Evolutionary conservation across 1,140 invertebrate species (phyloP).

Genomic region (Eumaeus atala): DNA sequence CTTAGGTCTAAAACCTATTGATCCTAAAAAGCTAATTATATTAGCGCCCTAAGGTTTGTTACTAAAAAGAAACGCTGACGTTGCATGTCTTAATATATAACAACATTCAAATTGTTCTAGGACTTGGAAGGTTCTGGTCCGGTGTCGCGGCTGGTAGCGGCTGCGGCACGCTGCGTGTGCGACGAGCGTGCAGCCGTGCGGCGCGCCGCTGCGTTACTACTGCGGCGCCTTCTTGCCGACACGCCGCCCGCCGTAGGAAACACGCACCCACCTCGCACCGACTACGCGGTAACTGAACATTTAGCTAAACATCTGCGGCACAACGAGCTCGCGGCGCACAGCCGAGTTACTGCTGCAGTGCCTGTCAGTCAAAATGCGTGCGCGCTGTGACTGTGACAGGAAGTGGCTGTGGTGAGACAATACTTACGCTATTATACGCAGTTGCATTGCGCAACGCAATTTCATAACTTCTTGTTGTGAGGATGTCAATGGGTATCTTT

Average conservation of each 20-base stretch:
- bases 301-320: constrained; percentile 53
- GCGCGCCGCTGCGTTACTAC: constrained; percentile 39
- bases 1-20: no score
- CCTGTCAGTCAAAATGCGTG: constrained; percentile 24
- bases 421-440: no score
- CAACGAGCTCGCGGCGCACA: constrained; percentile 47
- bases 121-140: constrained; percentile 38
- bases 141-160: constrained; percentile 41
- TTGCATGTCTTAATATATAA: neutral
- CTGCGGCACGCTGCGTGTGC: constrained; percentile 44
- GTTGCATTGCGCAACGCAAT: no score
- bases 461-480: no score
- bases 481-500: no score
- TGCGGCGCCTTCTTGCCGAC: constrained; percentile 38
- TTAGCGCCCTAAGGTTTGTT: no score
- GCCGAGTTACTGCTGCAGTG: constrained; percentile 44
- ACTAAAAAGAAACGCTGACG: no score
- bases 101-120: constrained; percentile 4
- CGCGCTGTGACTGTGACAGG: no score
- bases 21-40: no score
- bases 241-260: constrained; percentile 6
- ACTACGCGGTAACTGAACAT: constrained; percentile 33
- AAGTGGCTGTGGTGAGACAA: no score
- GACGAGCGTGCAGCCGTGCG: constrained; percentile 62
- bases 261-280: constrained; percentile 5